Evolutionary conservation across 92 coral and sea anemone genomes (phyloP).

Genomic region (Epizoanthus scotinus): DNA sequence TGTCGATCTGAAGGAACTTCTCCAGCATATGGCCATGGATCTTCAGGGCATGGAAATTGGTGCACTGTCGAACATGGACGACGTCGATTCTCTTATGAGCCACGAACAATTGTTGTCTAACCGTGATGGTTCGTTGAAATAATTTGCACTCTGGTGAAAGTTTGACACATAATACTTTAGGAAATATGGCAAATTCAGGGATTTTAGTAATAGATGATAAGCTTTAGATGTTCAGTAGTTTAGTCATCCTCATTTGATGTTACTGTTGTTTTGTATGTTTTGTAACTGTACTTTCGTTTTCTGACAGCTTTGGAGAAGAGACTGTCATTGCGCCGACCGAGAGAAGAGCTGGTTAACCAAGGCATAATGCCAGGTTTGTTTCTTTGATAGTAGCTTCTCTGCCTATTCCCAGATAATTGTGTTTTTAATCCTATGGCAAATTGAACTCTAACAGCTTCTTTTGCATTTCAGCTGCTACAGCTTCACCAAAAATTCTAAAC

Average conservation of each 20-base stretch:
- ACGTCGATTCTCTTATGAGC: constrained; percentile 28
- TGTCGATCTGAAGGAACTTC: not conserved
- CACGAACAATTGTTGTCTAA: constrained; percentile 88
- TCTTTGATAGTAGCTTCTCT: not conserved
- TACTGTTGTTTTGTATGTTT: constrained; percentile 3
- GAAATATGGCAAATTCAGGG: constrained; percentile 1
- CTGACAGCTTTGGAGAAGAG: constrained; percentile 86
- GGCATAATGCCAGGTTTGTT: constrained; percentile 98
- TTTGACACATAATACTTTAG: constrained; percentile 40
- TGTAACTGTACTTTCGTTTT: constrained; percentile 34
- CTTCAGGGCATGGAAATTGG: constrained; percentile 28
- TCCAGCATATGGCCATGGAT: constrained; percentile 33
- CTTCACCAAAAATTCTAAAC: constrained; percentile 86
- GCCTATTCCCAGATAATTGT: not conserved
- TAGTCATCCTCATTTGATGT: constrained; percentile 5
- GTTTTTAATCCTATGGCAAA: constrained; percentile 8
- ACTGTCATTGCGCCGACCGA: constrained; percentile 86
- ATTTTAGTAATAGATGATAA: not conserved
- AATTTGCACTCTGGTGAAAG: not conserved
- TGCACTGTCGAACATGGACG: constrained; percentile 19
- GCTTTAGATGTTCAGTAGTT: constrained; percentile 2
- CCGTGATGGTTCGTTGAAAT: constrained; percentile 74
- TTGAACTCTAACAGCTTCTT: constrained; percentile 45
- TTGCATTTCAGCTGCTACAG: constrained; percentile 76
- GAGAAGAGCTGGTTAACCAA: constrained; percentile 90